Percentiles rank a stretch among this genome's conserved stretches.
These are phyloP conservation scores for Amazona vittata DNA, from an alignment of 2,113 vertebrate genomes.

Conservation along the genomic window DNA sequence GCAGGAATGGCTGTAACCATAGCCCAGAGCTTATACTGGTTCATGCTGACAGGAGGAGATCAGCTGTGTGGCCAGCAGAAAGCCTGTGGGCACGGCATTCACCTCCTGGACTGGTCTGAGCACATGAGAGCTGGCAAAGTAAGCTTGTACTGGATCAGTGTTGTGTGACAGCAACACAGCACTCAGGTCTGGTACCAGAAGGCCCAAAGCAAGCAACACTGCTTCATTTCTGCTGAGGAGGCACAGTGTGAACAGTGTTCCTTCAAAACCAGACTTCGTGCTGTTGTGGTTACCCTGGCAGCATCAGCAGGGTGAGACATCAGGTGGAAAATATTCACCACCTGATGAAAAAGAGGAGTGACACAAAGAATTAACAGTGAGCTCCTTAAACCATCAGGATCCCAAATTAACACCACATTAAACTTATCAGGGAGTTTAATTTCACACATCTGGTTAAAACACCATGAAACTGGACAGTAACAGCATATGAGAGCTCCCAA, in stretches of 20 bases:
- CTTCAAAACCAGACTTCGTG: background rate
- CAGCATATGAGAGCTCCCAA: background rate
- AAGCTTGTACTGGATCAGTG: background rate
- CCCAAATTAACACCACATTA: background rate
- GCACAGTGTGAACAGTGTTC: rapidly evolving
- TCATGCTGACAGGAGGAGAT: background rate
- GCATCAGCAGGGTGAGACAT: too few relatives aligned
- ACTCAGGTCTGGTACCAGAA: background rate
- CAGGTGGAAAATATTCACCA: background rate
- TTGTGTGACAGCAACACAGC: background rate
- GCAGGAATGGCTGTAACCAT: rapidly evolving
- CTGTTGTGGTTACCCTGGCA: background rate
- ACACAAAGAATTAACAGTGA: background rate
- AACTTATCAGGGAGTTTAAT: background rate
- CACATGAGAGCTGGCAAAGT: rapidly evolving
- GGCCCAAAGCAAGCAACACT: background rate
- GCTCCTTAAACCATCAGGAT: background rate
- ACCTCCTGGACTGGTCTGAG: background rate
- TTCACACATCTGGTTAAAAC: background rate
- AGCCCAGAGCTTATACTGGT: background rate
- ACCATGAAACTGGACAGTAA: background rate
- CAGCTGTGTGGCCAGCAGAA: background rate
- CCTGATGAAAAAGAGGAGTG: background rate
- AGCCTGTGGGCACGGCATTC: background rate
- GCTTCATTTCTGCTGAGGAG: background rate